Conservation (phyloP, 2,888 invertebrate genomes). For the Stratiomys singularior region DNA sequence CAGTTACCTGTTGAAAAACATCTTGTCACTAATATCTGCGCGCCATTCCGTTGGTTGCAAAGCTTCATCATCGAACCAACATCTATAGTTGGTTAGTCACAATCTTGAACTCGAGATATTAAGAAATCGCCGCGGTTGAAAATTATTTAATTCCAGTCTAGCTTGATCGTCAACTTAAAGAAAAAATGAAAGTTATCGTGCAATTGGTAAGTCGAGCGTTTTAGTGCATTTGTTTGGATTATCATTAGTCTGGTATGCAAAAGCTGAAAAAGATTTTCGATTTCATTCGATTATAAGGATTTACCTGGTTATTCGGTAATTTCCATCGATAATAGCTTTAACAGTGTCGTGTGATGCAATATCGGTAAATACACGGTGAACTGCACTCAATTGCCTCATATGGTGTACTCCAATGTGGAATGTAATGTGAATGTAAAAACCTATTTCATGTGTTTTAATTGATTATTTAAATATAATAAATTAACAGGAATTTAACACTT, state of each 20-base stretch:
- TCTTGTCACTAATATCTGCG: slow-evolving; percentile 20
- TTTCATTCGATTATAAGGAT: too few relatives aligned
- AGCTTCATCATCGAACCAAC: neutral
- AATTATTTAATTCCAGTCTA: neutral
- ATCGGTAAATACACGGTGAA: too few relatives aligned
- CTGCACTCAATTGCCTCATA: neutral
- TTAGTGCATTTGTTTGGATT: neutral
- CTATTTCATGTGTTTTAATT: neutral
- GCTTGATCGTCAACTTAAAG: neutral
- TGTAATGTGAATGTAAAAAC: neutral
- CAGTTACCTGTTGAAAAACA: neutral
- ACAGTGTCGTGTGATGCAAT: too few relatives aligned
- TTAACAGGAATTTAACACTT: too few relatives aligned
- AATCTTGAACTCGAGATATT: slow-evolving; percentile 28
- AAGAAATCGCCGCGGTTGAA: slow-evolving; percentile 24
- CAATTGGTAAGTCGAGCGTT: slow-evolving; percentile 38
- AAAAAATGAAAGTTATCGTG: slow-evolving; percentile 35
- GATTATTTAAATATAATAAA: neutral
- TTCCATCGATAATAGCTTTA: too few relatives aligned
- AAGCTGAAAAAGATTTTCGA: too few relatives aligned
- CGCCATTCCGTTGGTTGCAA: slow-evolving; percentile 2
- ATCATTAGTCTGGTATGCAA: too few relatives aligned
- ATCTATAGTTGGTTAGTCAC: slow-evolving; percentile 39
- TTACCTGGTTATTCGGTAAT: too few relatives aligned
- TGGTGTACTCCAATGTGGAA: neutral